Evolutionary conservation across 1,140 invertebrate species (phyloP).

Genomic region (Melitaea cinxia): DNA sequence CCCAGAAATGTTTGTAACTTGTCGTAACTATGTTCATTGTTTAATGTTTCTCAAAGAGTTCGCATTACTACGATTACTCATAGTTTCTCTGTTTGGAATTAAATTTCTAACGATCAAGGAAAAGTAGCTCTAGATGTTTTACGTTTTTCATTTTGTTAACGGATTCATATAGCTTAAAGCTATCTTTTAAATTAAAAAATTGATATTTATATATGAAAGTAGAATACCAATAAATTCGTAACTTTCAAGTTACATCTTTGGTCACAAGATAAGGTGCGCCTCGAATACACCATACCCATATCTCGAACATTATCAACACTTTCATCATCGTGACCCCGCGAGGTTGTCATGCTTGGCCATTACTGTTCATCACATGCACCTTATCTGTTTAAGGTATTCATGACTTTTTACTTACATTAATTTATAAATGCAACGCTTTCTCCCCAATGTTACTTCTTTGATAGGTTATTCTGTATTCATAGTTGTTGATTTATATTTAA

Average conservation of each 20-base stretch:
- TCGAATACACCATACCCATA: slow-evolving; percentile 2
- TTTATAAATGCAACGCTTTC: slow-evolving; percentile 17
- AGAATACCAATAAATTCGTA: slow-evolving; percentile 5
- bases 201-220: too few species aligned
- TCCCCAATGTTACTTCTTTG: slow-evolving; percentile 3
- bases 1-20: slow-evolving; percentile 37
- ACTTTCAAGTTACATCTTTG: background rate
- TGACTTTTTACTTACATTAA: slow-evolving; percentile 24
- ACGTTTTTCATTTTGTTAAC: background rate
- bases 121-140: background rate
- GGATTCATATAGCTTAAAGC: background rate
- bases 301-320: slow-evolving; percentile 32
- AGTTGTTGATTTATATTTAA: too few species aligned
- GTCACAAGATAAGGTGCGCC: background rate
- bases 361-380: slow-evolving; percentile 25
- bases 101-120: slow-evolving; percentile 4
- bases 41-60: slow-evolving; percentile 20
- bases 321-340: slow-evolving; percentile 31
- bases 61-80: slow-evolving; percentile 19
- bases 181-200: background rate
- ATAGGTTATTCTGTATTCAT: background rate
- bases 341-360: slow-evolving; percentile 23
- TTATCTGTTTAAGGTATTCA: slow-evolving; percentile 29
- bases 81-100: slow-evolving; percentile 17
- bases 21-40: slow-evolving; percentile 26